These are phyloP conservation scores for Pardalotus punctatus DNA, from an alignment of 2,113 vertebrate species.

Conservation along the genomic window DNA sequence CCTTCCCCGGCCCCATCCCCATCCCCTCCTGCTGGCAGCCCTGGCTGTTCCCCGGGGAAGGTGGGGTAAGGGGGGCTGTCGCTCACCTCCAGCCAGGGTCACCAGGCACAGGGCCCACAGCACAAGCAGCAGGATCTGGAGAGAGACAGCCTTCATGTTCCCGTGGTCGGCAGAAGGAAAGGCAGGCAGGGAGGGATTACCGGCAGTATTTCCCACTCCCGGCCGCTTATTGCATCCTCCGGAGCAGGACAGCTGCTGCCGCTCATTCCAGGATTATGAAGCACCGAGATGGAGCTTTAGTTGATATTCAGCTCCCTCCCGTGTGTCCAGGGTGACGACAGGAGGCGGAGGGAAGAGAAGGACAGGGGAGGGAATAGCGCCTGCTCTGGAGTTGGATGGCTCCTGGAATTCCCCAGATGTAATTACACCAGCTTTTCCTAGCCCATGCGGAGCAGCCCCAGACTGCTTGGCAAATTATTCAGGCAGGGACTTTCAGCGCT, in stretches of 20 bases:
- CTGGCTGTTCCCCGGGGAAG: accelerated
- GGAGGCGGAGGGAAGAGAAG: neutral
- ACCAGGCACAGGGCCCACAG: neutral
- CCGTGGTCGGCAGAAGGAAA: neutral
- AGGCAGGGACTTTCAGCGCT: neutral
- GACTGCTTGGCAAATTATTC: neutral
- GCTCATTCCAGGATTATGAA: neutral
- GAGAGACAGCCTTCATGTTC: neutral
- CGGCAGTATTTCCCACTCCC: neutral
- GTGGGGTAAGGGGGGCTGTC: neutral
- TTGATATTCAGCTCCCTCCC: neutral
- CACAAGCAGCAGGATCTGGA: neutral
- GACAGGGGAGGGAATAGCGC: neutral
- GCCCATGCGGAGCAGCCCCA: accelerated
- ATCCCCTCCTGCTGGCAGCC: accelerated
- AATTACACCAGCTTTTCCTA: neutral
- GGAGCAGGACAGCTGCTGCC: neutral
- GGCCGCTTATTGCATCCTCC: neutral
- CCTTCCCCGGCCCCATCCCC: accelerated
- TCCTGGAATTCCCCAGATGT: conserved; percentile 24
- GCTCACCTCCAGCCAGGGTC: conserved; percentile 6
- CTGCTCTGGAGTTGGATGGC: neutral
- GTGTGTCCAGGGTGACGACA: neutral
- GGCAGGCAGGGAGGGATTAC: neutral
- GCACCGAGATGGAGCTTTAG: neutral